These are phyloP conservation scores for Loriculus beryllinus DNA, from an alignment of 2,797 vertebrate species.

Conservation along the genomic window DNA sequence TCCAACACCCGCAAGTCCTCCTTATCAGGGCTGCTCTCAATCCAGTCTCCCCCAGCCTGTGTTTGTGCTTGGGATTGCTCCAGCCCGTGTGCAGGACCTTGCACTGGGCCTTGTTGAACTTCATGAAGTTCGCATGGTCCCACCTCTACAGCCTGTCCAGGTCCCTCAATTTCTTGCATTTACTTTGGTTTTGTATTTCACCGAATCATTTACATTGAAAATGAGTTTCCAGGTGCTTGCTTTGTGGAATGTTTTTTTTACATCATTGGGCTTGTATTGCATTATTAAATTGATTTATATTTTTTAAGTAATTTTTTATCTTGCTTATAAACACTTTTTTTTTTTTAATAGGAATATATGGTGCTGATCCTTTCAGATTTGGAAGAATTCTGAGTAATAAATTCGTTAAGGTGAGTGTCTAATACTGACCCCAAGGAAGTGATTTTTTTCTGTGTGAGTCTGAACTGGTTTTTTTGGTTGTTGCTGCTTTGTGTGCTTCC, in stretches of 20 bases:
- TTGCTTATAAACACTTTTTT: background rate
- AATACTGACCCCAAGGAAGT: background rate
- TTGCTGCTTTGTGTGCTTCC: background rate
- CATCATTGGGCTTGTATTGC: background rate
- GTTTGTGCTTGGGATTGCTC: background rate
- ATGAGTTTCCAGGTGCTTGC: background rate
- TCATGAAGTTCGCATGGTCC: rapidly evolving
- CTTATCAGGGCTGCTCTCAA: background rate
- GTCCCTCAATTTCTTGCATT: background rate
- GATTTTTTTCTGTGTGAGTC: background rate
- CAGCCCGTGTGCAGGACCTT: background rate
- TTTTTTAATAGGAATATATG: background rate
- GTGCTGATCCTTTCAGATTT: background rate
- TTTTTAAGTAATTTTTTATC: background rate
- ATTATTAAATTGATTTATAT: background rate
- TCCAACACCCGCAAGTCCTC: background rate
- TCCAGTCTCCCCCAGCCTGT: background rate
- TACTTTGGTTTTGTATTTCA: background rate
- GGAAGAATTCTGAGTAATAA: background rate
- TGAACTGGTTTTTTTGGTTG: background rate
- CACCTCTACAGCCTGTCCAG: background rate
- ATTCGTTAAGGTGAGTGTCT: constrained; percentile 19
- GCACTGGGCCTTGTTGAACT: background rate
- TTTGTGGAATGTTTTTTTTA: rapidly evolving
- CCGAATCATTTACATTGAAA: background rate